Conservation (phyloP, 2,888 invertebrate species). For the Tipula vernalis region DNA sequence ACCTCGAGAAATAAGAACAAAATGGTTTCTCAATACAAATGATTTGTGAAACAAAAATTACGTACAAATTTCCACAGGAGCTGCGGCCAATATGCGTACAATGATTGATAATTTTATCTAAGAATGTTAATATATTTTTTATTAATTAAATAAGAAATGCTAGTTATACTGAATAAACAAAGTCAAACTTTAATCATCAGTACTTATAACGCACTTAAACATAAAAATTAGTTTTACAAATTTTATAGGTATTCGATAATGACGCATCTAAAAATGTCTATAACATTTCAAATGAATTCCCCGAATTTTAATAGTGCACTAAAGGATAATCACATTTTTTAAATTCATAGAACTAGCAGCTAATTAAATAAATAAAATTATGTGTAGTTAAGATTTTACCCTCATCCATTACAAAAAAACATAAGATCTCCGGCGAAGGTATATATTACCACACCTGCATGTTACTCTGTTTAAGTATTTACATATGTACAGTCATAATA, state of each 20-base stretch:
- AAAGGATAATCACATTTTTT: not conserved
- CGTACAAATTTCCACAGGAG: too few species aligned
- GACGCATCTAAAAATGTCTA: not conserved
- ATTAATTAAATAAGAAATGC: too few species aligned
- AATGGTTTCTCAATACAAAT: too few species aligned
- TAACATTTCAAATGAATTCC: not conserved
- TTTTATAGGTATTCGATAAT: not conserved
- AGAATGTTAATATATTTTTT: too few species aligned
- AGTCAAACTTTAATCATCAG: too few species aligned
- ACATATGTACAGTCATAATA: not conserved
- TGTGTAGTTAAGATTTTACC: not conserved
- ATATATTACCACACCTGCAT: not conserved
- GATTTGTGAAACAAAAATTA: too few species aligned
- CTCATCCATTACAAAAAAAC: not conserved
- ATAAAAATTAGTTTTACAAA: too few species aligned
- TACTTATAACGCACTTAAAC: too few species aligned
- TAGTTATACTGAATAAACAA: too few species aligned
- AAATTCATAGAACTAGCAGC: not conserved
- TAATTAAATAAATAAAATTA: not conserved
- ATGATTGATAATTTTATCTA: too few species aligned
- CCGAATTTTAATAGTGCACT: not conserved
- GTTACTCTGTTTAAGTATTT: not conserved
- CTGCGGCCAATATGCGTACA: too few species aligned
- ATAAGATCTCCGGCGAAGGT: not conserved
- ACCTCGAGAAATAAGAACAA: too few species aligned